Base-by-base conservation (phyloP, 2,888 invertebrate species). In the Seladonia tumulorum region DNA sequence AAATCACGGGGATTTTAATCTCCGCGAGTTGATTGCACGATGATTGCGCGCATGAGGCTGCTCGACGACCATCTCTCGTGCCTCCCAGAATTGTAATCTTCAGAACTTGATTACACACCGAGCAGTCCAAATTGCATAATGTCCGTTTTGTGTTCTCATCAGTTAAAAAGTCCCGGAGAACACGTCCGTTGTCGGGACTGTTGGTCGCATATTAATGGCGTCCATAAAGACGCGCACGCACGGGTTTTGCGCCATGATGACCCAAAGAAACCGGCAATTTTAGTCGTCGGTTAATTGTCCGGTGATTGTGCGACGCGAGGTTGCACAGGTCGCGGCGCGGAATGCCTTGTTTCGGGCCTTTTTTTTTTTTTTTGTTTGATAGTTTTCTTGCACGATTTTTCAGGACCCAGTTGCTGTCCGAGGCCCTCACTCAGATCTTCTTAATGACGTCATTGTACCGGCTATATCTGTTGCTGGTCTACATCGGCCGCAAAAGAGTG, bases 391-490 rank as follows among this genome's bases (percentile, higher is more conserved):
- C 29, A 2, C 29, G 16, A 63, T 72, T 25, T 81, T 86, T 18
- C 83, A 95, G 95, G 83, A 96, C 97, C n/a, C 96, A 97, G 88
- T 94, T 97, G 73, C 93, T 97, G 82, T 96, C 97, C 5, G 97
- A 97, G 94, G 97, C 97, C 0, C 94, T 97, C 73, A 97, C 97
- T 5, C 97, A 97, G 94, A 96, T 97, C 82, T 96, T 96, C 75
- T 96, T 97, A 86, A 97, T 97, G 96, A 96, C 97, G 70, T 96
- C 96, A 16, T 95, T 97, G 95, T 97, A 97, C 94, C 97, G 97
- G 87, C 95, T 97, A 89, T 97, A 96, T 95, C 96, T 96, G 88
- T 94, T 97, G 86, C 95, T 97, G 89, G 95, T 97, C 49, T 96
- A 96, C 8, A 85, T 94, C 75, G 94, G 94, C 35, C 89, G 90